Evolutionary conservation across 2,797 vertebrate genomes (phyloP), one percentile per base, ranked within the genome.

Genomic region (Gymnoscopelus microlampas): DNA sequence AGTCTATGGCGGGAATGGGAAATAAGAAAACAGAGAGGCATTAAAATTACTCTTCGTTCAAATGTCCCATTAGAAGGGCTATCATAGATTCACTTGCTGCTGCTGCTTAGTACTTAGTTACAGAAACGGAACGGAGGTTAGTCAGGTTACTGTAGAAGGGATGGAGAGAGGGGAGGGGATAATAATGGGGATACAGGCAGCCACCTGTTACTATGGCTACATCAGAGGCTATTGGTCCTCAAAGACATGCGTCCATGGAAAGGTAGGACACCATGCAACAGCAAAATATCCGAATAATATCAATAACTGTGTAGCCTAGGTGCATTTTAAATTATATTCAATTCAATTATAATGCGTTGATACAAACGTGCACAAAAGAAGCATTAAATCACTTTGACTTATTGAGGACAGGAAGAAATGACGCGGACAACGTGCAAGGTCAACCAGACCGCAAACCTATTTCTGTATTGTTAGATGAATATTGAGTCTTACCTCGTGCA

Each of bases 201-300:
- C 73, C 85, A 92, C 91, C 89, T 92, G 92, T 93, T 93, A 88
- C 92, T 91, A 93, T 93, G 92, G 87, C 76, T 91, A 93, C 91
- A 88, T 80, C 84, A 74, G 78, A 62, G 80, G 78, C 80, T 83
- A 65, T 77, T 56, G 77, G 66, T 76, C 70, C 51, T 62, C 70
- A 70, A 58, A 62, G 79, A 73, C 55, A 63, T 49, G 53, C 82
- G 35, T 56, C 62, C 29, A 15, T n/a, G 7, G 12, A 51, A 51
- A 51, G 14, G 11, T 10, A 32, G 3, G 13, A 9, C 4, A 49
- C 9, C 48, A 54, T 53, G 63, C 15, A 54, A 3, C 26, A 62
- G 32, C 1, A 44, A 44, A 9, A 44, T 44, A 44, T 44, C 39
- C 2, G 6, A 10, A 9, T 8, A 50, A 50, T 51, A 15, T 29